Evolutionary conservation across 2,888 invertebrate species (phyloP), one percentile per base, ranked within the genome.

Genomic region (Strigamia transsilvanica): DNA sequence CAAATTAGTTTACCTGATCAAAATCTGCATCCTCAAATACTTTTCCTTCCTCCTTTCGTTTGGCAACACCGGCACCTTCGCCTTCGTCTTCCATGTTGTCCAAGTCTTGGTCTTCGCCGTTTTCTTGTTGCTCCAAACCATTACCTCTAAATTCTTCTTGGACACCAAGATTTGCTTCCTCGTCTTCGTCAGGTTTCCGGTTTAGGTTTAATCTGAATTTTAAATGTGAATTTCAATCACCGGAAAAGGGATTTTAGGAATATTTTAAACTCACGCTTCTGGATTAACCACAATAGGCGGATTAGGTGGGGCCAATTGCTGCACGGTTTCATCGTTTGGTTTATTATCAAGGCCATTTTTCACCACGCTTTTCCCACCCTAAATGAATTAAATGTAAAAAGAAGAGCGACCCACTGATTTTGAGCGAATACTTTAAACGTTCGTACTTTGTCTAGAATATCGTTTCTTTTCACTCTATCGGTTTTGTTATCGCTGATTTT

Each of bases 91-190:
- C 82, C 82, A 82, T 81, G 21, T 82, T 61, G 41, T 82, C 82
- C 27, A 82, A 41, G 27, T 82, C 82, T 78, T 82, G 82, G 77
- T 82, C 82, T 13, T 78, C 82, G 2, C 73, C 82, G 18, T 81
- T 82, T 81, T 82, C 82, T 42, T 82, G 82, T 34, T 82, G 82
- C 66, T 82, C 82, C 23, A 82, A 78, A 51, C 82, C 82, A 34
- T 79, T 79, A 12, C 79, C 38, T 79, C 42, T 4, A 21, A 79
- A 79, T 79, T 79, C 79, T 21, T 79, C 79, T 21, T 79, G 38
- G 32, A 77, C n/a, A 7, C 32, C 77, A 18, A 21, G 34, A 13
- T 41, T 79, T 42, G 21, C 79, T 38, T 79, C 79, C 13, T 79
- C 79, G 10, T 79, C 79, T 42, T 79, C 79, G 18, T 79, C 79